These are phyloP conservation scores for Gila orcuttii DNA, from an alignment of 2,113 vertebrate species.

Conservation along the genomic window DNA sequence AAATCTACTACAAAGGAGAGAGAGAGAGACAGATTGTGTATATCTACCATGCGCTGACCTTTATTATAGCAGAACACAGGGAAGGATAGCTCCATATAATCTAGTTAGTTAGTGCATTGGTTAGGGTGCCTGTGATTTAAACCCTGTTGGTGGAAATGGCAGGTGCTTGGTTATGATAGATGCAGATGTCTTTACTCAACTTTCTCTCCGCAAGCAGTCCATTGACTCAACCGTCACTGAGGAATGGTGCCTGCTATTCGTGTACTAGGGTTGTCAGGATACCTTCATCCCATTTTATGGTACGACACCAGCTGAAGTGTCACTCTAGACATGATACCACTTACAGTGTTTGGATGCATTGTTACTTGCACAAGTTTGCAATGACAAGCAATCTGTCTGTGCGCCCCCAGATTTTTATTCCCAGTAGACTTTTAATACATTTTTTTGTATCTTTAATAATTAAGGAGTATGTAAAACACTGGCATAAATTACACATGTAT, in stretches of 20 bases:
- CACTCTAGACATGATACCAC: not conserved
- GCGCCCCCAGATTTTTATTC: not conserved
- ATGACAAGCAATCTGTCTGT: slow-evolving; percentile 22
- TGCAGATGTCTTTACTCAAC: slow-evolving; percentile 8
- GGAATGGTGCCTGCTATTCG: slow-evolving; percentile 13
- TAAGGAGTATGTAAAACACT: not conserved
- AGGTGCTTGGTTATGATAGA: slow-evolving; percentile 26
- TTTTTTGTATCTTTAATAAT: slow-evolving; percentile 12
- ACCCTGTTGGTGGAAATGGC: not conserved
- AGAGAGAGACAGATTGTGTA: not conserved
- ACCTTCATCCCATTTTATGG: slow-evolving; percentile 12
- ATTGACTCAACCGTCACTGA: not conserved
- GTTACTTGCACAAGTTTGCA: slow-evolving; percentile 4
- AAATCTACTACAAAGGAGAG: not conserved
- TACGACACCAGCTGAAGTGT: not conserved
- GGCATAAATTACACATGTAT: not conserved
- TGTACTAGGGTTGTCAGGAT: slow-evolving; percentile 5
- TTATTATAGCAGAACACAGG: slow-evolving; percentile 10
- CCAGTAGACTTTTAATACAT: not conserved
- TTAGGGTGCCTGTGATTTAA: not conserved
- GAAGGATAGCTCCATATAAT: not conserved
- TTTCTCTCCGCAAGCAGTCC: slow-evolving; percentile 19
- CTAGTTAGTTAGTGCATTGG: slow-evolving; percentile 4
- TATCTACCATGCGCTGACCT: not conserved
- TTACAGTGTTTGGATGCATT: not conserved